Evolutionary conservation across 2,888 invertebrate genomes (phyloP).

Genomic region (Arctia plantaginis): DNA sequence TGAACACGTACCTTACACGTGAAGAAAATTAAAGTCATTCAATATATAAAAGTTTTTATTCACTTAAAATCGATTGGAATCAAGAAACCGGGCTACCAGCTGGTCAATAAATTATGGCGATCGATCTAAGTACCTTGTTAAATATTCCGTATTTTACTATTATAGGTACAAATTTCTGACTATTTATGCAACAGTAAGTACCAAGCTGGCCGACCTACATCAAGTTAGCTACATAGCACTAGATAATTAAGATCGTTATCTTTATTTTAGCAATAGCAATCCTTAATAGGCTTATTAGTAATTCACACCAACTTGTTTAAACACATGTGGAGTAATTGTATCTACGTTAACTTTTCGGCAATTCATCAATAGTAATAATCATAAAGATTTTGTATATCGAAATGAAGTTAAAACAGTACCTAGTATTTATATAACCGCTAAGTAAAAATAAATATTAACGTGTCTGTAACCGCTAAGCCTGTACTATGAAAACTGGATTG

Average conservation of each 20-base stretch:
- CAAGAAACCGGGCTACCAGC: constrained; percentile 12
- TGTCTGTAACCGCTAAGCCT: no score
- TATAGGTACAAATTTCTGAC: constrained; percentile 37
- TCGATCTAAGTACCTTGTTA: constrained; percentile 24
- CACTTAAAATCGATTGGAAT: background rate
- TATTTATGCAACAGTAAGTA: constrained; percentile 42
- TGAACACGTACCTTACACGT: background rate
- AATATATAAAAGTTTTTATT: background rate
- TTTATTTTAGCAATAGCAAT: constrained; percentile 56
- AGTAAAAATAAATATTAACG: no score
- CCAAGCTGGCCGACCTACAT: constrained; percentile 48
- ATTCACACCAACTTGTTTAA: background rate
- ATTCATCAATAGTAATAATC: background rate
- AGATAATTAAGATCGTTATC: constrained; percentile 61
- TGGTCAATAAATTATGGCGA: constrained; percentile 18
- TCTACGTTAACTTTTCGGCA: background rate
- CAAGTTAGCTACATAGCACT: constrained; percentile 40
- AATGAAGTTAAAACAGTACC: background rate
- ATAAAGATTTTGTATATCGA: background rate
- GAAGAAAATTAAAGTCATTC: background rate
- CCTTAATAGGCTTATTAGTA: constrained; percentile 39
- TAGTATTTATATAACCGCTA: no score
- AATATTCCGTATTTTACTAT: constrained; percentile 20
- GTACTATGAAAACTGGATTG: no score
- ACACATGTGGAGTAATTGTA: background rate